Conservation (phyloP, 2,797 vertebrate species). For the Amniataba percoides region DNA sequence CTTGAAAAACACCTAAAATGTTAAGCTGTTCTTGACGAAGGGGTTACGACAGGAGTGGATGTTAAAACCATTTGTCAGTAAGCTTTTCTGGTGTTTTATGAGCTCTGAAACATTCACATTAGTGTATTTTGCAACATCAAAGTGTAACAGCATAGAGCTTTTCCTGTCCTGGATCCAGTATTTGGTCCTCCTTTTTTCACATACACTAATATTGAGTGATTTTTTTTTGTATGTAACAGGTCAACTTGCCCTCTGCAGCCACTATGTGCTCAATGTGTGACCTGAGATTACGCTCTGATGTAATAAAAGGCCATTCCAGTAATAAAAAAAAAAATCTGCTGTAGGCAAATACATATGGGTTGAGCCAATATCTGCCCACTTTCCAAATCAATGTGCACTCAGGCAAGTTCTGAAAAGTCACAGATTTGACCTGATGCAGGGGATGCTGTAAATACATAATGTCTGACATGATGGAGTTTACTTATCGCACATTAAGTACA, state of each 20-base stretch:
- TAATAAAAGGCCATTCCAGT: slow-evolving; percentile 52
- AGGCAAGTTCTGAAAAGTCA: slow-evolving; percentile 12
- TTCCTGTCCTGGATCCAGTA: slow-evolving; percentile 19
- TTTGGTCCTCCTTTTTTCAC: slow-evolving; percentile 11
- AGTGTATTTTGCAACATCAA: slow-evolving; percentile 20
- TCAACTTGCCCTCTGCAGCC: slow-evolving; percentile 52
- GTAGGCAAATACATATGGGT: slow-evolving; percentile 22
- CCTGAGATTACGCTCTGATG: slow-evolving; percentile 59
- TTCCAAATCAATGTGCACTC: slow-evolving; percentile 54
- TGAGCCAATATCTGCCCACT: slow-evolving; percentile 18
- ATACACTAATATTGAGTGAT: slow-evolving; percentile 19
- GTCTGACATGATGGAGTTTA: not conserved
- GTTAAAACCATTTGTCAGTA: not conserved
- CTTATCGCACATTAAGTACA: not conserved
- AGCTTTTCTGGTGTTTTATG: not conserved
- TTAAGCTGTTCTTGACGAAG: not conserved
- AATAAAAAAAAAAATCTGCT: slow-evolving; percentile 27
- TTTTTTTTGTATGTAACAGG: slow-evolving; percentile 38
- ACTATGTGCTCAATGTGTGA: slow-evolving; percentile 23
- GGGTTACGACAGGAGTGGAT: not conserved
- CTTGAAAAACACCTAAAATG: slow-evolving; percentile 33
- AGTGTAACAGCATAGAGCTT: not conserved
- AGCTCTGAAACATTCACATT: not conserved
- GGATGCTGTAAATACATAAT: not conserved
- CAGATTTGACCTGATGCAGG: slow-evolving; percentile 5